Evolutionary conservation across 2,797 vertebrate species (phyloP).

Genomic region (Gymnocypris eckloni): DNA sequence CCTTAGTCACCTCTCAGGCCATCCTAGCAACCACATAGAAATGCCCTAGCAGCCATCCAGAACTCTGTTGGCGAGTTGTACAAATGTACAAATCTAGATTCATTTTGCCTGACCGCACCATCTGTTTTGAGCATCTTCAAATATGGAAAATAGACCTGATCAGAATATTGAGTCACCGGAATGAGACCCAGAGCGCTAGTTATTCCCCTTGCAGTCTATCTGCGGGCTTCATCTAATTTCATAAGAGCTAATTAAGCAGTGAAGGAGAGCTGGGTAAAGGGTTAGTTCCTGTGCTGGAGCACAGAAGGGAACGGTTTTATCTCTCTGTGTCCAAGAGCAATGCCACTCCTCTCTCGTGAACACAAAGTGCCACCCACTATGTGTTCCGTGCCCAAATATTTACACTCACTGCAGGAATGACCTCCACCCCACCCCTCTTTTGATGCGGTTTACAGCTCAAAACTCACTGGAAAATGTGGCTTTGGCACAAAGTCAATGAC

Average conservation of each 20-base stretch:
- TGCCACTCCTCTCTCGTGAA: slow-evolving; percentile 45
- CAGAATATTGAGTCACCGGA: slow-evolving; percentile 12
- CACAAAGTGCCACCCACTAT: slow-evolving; percentile 51
- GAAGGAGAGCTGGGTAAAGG: slow-evolving; percentile 46
- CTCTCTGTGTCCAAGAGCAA: slow-evolving; percentile 40
- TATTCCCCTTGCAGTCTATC: slow-evolving; percentile 37
- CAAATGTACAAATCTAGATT: neutral
- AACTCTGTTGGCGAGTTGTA: neutral
- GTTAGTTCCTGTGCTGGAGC: slow-evolving; percentile 12
- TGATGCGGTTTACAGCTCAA: slow-evolving; percentile 55
- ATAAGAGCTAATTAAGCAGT: slow-evolving; percentile 54
- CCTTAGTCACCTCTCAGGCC: neutral
- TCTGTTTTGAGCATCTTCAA: slow-evolving; percentile 3
- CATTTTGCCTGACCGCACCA: slow-evolving; percentile 12
- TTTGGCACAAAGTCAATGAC: slow-evolving; percentile 75
- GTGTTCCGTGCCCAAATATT: slow-evolving; percentile 60
- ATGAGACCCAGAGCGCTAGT: slow-evolving; percentile 15
- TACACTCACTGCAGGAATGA: slow-evolving; percentile 51
- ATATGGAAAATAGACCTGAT: slow-evolving; percentile 6
- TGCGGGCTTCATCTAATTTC: slow-evolving; percentile 57
- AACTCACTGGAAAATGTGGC: slow-evolving; percentile 53
- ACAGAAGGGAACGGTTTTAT: slow-evolving; percentile 37
- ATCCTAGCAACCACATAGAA: neutral
- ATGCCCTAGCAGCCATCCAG: neutral
- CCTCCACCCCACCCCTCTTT: slow-evolving; percentile 49